These are phyloP conservation scores for western clawed frog (Xenopus tropicalis) DNA, from an alignment of 2,113 vertebrate genomes.

Conservation along the genomic window UCB_Xtro_10.0 CM004446.2:140753501-140754000, in stretches of 20 bases:
- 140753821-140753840: no score
- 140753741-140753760: slow-evolving; percentile 60
- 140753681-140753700: slow-evolving; percentile 60
- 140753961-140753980: no score
- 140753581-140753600: slow-evolving; percentile 94
- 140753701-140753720: no score
- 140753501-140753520: slow-evolving; percentile 96
- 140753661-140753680: slow-evolving; percentile 76
- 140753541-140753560: slow-evolving; percentile 93
- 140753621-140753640: slow-evolving; percentile 75
- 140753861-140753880: no score
- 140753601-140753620: slow-evolving; percentile 84
- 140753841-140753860: no score
- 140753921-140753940: no score
- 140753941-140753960: no score
- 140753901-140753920: no score
- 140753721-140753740: slow-evolving; percentile 49
- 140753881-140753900: no score
- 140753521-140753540: slow-evolving; percentile 96
- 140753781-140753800: no score
- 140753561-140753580: slow-evolving; percentile 95
- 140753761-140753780: neutral
- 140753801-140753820: no score
- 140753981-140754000: no score
- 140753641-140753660: slow-evolving; percentile 74